These are phyloP conservation scores for Melanotaenia maccullochi DNA, from an alignment of 2,797 vertebrate genomes.

Conservation along the genomic window DNA sequence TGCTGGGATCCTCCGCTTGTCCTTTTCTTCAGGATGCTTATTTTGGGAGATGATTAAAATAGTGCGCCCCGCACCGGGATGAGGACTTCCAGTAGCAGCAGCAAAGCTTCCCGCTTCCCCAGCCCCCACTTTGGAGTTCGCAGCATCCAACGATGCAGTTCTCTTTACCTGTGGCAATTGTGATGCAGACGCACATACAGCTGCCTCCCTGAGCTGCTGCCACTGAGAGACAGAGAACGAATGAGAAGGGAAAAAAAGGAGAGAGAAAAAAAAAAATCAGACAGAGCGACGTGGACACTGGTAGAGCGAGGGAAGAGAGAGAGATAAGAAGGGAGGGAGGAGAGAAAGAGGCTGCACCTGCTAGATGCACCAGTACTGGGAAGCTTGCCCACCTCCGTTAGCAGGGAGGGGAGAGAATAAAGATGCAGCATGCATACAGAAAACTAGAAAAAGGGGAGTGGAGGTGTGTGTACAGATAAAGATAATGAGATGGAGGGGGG, in stretches of 20 bases:
- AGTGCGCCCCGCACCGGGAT: slow-evolving; percentile 39
- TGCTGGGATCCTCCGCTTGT: slow-evolving; percentile 61
- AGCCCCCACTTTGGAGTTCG: slow-evolving; percentile 38
- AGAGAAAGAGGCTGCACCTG: slow-evolving; percentile 78
- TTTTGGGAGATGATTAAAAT: slow-evolving; percentile 59
- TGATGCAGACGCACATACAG: slow-evolving; percentile 63
- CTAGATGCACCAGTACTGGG: slow-evolving; percentile 80
- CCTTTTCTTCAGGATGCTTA: slow-evolving; percentile 59
- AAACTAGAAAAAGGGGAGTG: slow-evolving; percentile 25
- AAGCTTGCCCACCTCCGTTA: slow-evolving; percentile 80
- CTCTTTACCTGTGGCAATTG: slow-evolving; percentile 68
- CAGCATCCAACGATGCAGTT: slow-evolving; percentile 62
- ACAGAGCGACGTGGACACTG: slow-evolving; percentile 68
- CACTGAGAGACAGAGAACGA: slow-evolving; percentile 66
- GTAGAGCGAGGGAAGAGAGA: slow-evolving; percentile 51
- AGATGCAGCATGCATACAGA: slow-evolving; percentile 71
- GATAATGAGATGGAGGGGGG: slow-evolving; percentile 54
- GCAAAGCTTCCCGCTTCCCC: slow-evolving; percentile 19
- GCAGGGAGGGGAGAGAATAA: slow-evolving; percentile 61
- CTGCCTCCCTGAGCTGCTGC: slow-evolving; percentile 71
- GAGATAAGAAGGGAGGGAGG: slow-evolving; percentile 31
- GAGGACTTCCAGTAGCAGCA: slow-evolving; percentile 49
- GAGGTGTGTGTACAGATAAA: slow-evolving; percentile 64
- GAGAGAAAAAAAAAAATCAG: slow-evolving; percentile 27
- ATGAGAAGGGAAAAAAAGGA: slow-evolving; percentile 32